phyloP scores from a whole-genome alignment of 2,113 vertebrate species.

The Stercorarius parasiticus region DNA sequence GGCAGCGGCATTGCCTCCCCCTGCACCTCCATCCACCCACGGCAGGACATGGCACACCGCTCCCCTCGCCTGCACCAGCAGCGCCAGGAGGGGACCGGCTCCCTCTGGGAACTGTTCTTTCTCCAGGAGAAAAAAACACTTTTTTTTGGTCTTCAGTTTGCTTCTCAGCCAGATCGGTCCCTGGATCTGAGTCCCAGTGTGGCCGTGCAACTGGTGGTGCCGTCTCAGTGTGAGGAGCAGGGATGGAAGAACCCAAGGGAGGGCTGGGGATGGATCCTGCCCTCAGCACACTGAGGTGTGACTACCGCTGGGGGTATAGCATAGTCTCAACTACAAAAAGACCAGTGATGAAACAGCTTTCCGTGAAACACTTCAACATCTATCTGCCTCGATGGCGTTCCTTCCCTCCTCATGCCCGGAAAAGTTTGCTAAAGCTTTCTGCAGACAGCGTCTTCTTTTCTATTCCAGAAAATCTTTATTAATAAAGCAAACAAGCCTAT shows the following conservation, averaged over 20 bases:
- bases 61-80: not conserved
- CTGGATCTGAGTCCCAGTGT: not conserved
- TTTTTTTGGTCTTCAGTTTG: not conserved
- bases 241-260: not conserved
- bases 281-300: not conserved
- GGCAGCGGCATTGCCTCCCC: not conserved
- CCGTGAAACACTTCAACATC: not conserved
- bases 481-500: not conserved
- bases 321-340: not conserved
- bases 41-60: not conserved
- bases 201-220: not conserved
- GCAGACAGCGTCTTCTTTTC: not conserved
- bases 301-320: not conserved
- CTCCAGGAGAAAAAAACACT: not conserved
- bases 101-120: not conserved
- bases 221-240: not conserved
- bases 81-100: accelerated
- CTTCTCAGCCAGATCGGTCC: not conserved
- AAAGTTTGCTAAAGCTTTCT: not conserved
- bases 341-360: not conserved
- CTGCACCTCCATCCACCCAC: not conserved
- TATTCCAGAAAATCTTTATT: not conserved
- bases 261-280: not conserved
- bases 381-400: not conserved
- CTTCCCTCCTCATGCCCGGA: not conserved